phyloP scores from a whole-genome alignment of 2,888 invertebrate genomes.

The Scaptomyza parva region DNA sequence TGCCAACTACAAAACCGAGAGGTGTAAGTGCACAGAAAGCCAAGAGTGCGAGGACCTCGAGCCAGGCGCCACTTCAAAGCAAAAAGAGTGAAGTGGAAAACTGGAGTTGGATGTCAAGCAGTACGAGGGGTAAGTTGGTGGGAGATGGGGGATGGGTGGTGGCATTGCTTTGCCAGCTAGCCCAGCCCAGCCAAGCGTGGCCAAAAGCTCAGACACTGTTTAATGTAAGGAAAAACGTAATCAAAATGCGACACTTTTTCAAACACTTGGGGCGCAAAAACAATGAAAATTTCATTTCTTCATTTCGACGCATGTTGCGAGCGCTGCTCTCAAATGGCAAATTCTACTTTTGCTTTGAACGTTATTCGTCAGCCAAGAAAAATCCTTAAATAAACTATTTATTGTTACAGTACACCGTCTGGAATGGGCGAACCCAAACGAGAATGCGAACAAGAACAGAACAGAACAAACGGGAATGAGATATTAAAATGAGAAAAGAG shows the following conservation, averaged over 20 bases:
- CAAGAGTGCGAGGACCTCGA: slow-evolving; percentile 1
- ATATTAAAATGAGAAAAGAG: background rate
- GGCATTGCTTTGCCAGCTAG: slow-evolving; percentile 19
- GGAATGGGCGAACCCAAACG: slow-evolving; percentile 4
- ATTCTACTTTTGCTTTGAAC: slow-evolving; percentile 3
- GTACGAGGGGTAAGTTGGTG: background rate
- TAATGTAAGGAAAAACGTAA: slow-evolving; percentile 70
- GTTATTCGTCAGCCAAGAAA: slow-evolving; percentile 49
- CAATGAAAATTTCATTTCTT: slow-evolving; percentile 77
- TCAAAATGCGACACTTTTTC: slow-evolving; percentile 79
- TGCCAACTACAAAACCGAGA: slow-evolving; percentile 44
- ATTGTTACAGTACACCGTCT: slow-evolving; percentile 43
- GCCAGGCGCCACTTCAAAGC: slow-evolving; percentile 55
- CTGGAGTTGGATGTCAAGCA: slow-evolving; percentile 3
- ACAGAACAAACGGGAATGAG: background rate
- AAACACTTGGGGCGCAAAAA: slow-evolving; percentile 68
- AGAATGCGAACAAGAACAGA: background rate
- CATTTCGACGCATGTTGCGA: slow-evolving; percentile 62
- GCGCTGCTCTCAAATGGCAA: slow-evolving; percentile 2
- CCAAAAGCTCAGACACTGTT: slow-evolving; percentile 55
- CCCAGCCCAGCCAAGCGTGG: slow-evolving; percentile 53
- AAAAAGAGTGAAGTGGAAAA: slow-evolving; percentile 42
- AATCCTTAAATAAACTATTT: slow-evolving; percentile 74
- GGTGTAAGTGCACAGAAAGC: slow-evolving; percentile 41
- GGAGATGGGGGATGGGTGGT: background rate